These are phyloP conservation scores for Calidris pugnax DNA, from an alignment of 2,113 vertebrate genomes.

Conservation along the genomic window DNA sequence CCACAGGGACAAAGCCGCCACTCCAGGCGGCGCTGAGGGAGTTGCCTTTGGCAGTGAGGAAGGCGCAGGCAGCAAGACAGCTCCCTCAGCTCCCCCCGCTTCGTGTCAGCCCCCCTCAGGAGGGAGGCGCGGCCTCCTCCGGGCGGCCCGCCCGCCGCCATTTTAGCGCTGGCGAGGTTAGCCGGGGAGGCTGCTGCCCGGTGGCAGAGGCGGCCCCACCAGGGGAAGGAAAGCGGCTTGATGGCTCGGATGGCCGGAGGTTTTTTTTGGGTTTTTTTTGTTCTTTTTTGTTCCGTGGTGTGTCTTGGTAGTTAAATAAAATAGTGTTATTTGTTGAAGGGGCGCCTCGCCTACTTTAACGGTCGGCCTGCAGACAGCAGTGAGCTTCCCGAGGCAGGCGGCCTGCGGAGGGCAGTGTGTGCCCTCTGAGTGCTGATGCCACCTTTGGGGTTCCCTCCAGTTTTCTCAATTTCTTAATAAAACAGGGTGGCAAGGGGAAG, in stretches of 20 bases:
- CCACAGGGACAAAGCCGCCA: rapidly evolving
- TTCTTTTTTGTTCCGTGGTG: too few species aligned
- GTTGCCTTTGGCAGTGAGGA: rapidly evolving
- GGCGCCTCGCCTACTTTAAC: background rate
- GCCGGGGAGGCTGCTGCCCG: rapidly evolving
- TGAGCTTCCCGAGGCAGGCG: background rate
- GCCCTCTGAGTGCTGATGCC: background rate
- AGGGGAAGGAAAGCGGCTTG: rapidly evolving
- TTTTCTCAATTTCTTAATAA: background rate
- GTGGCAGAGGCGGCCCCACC: background rate
- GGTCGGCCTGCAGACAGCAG: background rate
- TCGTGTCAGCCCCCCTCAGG: rapidly evolving
- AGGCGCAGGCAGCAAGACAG: rapidly evolving
- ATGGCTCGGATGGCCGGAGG: rapidly evolving
- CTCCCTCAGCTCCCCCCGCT: too few species aligned
- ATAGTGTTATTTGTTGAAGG: background rate
- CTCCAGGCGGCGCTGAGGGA: background rate
- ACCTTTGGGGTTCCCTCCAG: rapidly evolving
- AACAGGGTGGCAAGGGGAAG: rapidly evolving
- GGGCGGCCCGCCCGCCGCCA: rapidly evolving
- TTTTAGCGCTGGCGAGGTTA: background rate
- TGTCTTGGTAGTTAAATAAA: background rate
- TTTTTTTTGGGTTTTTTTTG: too few species aligned
- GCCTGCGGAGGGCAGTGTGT: background rate
- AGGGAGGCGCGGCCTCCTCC: rapidly evolving